These are phyloP conservation scores for Syngnathus floridae DNA, from an alignment of 2,113 vertebrate genomes.

Conservation along the genomic window DNA sequence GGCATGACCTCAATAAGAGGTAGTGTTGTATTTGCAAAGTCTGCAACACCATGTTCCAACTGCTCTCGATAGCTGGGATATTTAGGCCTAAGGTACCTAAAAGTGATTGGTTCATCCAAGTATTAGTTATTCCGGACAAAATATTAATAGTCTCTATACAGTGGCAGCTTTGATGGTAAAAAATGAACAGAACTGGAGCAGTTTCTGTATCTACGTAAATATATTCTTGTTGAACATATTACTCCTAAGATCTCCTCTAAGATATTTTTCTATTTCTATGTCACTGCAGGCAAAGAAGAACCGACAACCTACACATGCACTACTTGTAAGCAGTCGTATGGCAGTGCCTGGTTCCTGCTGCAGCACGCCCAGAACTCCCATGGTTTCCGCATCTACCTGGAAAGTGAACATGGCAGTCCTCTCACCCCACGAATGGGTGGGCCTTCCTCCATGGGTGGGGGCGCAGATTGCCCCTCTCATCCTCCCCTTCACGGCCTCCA, in stretches of 20 bases:
- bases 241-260: constrained; percentile 1
- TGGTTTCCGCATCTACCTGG: constrained; percentile 99
- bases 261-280: constrained; percentile 30
- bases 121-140: constrained; percentile 5
- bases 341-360: constrained; percentile 98
- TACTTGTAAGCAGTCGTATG: constrained; percentile 98
- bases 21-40: constrained; percentile 54
- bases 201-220: background rate
- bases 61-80: constrained; percentile 49
- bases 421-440: constrained; percentile 96
- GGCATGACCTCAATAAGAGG: constrained; percentile 65
- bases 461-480: constrained; percentile 93
- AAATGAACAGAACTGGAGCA: constrained; percentile 1
- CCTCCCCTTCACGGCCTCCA: constrained; percentile 97
- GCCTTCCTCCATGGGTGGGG: constrained; percentile 83
- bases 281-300: constrained; percentile 96
- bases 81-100: constrained; percentile 45
- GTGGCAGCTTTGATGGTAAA: background rate
- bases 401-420: constrained; percentile 97
- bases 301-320: constrained; percentile 99
- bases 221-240: background rate
- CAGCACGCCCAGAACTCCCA: constrained; percentile 99
- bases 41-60: constrained; percentile 51
- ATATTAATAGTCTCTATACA: background rate
- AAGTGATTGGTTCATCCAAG: constrained; percentile 28